Evolutionary conservation across 2,797 vertebrate genomes (phyloP).

Genomic region (Cyprinella venusta): DNA sequence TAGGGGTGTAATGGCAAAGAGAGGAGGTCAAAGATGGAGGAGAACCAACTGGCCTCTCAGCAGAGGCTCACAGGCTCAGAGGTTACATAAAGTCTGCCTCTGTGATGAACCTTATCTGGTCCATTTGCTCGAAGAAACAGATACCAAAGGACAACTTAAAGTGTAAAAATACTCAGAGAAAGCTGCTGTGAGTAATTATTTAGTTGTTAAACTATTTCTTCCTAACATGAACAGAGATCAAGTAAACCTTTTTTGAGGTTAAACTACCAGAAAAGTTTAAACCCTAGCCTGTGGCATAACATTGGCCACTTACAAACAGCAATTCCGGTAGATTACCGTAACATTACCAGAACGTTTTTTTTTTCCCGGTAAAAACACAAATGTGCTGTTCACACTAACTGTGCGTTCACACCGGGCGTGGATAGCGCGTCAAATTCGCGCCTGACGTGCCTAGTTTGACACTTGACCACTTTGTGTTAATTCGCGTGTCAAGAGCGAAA

Average conservation of each 20-base stretch:
- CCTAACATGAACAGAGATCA: background rate
- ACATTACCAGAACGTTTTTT: background rate
- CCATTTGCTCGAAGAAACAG: slow-evolving; percentile 11
- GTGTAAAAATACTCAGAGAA: background rate
- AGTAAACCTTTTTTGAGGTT: background rate
- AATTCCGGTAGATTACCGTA: background rate
- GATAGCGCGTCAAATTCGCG: too few relatives aligned
- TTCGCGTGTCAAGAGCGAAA: too few relatives aligned
- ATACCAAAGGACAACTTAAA: background rate
- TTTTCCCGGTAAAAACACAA: background rate
- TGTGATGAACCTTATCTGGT: slow-evolving; percentile 12
- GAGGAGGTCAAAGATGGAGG: slow-evolving; percentile 13
- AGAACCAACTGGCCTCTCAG: slow-evolving; percentile 19
- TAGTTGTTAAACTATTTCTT: background rate
- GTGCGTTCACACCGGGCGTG: too few relatives aligned
- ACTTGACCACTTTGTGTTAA: too few relatives aligned
- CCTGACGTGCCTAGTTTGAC: too few relatives aligned
- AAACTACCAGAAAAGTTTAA: slow-evolving; percentile 6
- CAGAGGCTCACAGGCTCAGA: background rate
- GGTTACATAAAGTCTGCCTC: slow-evolving; percentile 17
- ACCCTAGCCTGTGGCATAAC: background rate
- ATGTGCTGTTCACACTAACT: background rate
- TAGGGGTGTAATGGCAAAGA: slow-evolving; percentile 1
- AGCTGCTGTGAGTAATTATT: background rate
- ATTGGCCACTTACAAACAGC: background rate